Base-by-base conservation (phyloP, 1,140 invertebrate genomes). In the Papilio aristodemus region DNA sequence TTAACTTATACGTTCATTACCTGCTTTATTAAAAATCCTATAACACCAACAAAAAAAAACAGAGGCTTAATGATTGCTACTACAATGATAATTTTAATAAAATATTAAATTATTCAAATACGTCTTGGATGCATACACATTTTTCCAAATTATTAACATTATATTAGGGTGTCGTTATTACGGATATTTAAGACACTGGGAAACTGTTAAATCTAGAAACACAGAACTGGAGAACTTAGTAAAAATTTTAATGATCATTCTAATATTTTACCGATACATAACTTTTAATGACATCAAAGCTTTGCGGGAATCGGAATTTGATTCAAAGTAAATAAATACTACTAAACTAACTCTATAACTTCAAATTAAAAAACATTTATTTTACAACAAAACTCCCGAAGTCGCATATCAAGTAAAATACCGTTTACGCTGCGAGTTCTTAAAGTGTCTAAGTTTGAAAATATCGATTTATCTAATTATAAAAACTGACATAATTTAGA, bases 401-500 rank as follows among this genome's bases (percentile, higher is more conserved):
- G n/a, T n/a, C n/a, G n/a, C n/a, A n/a, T n/a, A n/a, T n/a, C n/a
- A n/a, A n/a, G n/a, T n/a, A n/a, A n/a, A n/a, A n/a, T n/a, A n/a
- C n/a, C n/a, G n/a, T n/a, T n/a, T n/a, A n/a, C n/a, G n/a, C n/a
- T n/a, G n/a, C n/a, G n/a, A n/a, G n/a, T 32, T 22, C 38, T 54
- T 43, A 11, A 4, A 54, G 46, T 54, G 46, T 9, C 46, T 58
- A 36, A 58, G n/a, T 38, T 39, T 17, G 38, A 36, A 14, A 9
- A 60, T 19, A 38, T 62, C 59, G n/a, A 62, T 62, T 17, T 17
- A 36, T 39, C 59, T 62, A 62, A 62, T 62, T 37, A 19, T 17
- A 62, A 37, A 37, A 32, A 46, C 22, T 38, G 41, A 41, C 63
- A 66, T 46, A 46, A 46, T 32, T 66, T 46, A 66, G n/a, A 66